A percentile compares a stretch with the other conserved stretches of the same genome.
phyloP scores from a whole-genome alignment of 2,888 invertebrate genomes.

The Epirrhoe tristata region DNA sequence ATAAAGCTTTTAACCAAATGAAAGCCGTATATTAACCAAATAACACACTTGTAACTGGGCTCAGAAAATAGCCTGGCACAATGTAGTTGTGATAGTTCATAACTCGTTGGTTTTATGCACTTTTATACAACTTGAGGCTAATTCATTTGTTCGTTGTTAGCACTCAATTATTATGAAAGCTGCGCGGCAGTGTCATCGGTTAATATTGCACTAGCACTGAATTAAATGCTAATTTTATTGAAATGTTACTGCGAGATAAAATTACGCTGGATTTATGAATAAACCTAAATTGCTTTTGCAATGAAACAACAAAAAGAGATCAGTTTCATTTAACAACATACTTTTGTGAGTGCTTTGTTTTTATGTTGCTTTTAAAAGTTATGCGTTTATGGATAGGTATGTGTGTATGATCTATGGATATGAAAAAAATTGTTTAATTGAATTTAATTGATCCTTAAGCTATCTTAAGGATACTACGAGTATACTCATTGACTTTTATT shows the following conservation, averaged over 20 bases:
- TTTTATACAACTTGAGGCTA: slow-evolving; percentile 59
- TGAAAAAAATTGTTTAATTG: no score
- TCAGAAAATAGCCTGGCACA: slow-evolving; percentile 76
- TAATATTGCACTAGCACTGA: slow-evolving; percentile 38
- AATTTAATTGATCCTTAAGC: no score
- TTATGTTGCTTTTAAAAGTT: background rate
- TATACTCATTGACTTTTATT: no score
- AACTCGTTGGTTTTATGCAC: slow-evolving; percentile 68
- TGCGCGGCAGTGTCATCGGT: slow-evolving; percentile 43
- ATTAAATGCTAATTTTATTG: slow-evolving; percentile 38
- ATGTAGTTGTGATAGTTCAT: slow-evolving; percentile 64
- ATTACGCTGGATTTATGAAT: slow-evolving; percentile 12
- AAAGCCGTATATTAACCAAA: slow-evolving; percentile 78
- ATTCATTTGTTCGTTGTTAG: slow-evolving; percentile 57
- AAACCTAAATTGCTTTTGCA: slow-evolving; percentile 17
- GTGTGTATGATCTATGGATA: background rate
- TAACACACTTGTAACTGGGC: slow-evolving; percentile 76
- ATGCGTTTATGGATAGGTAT: background rate
- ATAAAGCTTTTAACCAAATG: slow-evolving; percentile 83
- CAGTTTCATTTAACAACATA: background rate
- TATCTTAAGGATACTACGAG: no score
- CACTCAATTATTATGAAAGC: slow-evolving; percentile 60
- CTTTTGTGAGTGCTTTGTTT: background rate
- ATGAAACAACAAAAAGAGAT: slow-evolving; percentile 8
- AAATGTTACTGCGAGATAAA: slow-evolving; percentile 28